Conservation (phyloP, 2,113 vertebrate genomes). For the Stegastes partitus region DNA sequence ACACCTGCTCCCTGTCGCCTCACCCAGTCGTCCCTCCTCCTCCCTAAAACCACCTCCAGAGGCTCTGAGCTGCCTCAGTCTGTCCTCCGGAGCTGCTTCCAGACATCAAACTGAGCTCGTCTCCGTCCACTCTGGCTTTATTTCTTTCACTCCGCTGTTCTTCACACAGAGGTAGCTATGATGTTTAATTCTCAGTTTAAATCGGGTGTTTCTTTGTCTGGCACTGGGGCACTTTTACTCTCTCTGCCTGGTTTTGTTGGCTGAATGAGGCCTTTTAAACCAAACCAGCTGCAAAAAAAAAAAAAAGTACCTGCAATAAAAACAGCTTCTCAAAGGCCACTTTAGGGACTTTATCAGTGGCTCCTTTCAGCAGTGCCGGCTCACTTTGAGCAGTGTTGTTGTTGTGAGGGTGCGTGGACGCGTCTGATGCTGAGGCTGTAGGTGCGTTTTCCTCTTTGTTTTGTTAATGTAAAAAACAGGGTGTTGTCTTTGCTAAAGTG, state of each 20-base stretch:
- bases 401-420: not conserved
- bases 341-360: constrained; percentile 38
- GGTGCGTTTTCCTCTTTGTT: constrained; percentile 36
- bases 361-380: constrained; percentile 20
- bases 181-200: not conserved
- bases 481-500: constrained; percentile 8
- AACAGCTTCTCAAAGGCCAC: constrained; percentile 13
- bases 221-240: not conserved
- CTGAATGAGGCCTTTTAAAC: constrained; percentile 6
- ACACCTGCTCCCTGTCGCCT: constrained; percentile 71
- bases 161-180: not conserved
- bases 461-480: constrained; percentile 6
- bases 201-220: not conserved
- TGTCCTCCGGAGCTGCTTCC: constrained; percentile 12
- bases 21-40: constrained; percentile 2
- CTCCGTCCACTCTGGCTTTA: constrained; percentile 3
- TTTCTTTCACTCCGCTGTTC: not conserved
- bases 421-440: not conserved
- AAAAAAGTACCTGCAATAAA: constrained; percentile 1
- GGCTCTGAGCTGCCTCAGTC: constrained; percentile 12
- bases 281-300: not conserved
- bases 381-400: not conserved
- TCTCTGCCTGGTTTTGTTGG: not conserved
- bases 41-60: constrained; percentile 31
- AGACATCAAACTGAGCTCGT: not conserved